Conservation (phyloP, 2,113 vertebrate genomes). For the Megaptera novaeangliae region DNA sequence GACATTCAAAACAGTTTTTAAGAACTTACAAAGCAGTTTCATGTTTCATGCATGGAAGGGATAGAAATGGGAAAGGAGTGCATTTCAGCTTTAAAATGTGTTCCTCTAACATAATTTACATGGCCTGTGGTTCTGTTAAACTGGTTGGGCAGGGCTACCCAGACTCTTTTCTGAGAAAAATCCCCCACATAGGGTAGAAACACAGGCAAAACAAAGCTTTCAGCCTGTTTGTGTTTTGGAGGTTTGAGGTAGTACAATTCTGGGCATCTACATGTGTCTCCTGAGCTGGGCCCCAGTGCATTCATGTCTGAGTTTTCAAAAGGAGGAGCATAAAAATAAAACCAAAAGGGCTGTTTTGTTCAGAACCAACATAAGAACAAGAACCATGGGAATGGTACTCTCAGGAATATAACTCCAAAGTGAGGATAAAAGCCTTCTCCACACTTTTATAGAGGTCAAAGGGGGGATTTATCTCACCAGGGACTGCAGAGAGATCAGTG, state of each 20-base stretch:
- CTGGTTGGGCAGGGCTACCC: neutral
- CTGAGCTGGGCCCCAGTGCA: neutral
- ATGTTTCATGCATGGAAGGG: neutral
- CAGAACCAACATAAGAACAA: neutral
- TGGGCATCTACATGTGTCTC: neutral
- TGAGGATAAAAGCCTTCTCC: neutral
- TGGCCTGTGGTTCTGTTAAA: neutral
- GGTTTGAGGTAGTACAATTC: neutral
- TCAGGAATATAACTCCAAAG: neutral
- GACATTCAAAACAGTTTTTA: neutral
- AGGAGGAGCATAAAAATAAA: slow-evolving; percentile 1
- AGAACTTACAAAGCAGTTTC: neutral
- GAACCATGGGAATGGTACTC: neutral
- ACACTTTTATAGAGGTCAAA: neutral
- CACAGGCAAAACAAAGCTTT: neutral
- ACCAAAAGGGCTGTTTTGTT: neutral
- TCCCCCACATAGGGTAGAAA: neutral
- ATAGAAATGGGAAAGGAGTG: neutral
- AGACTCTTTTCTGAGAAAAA: neutral
- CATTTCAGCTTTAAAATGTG: neutral
- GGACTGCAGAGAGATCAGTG: neutral
- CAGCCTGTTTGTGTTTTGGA: neutral
- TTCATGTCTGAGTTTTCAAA: neutral
- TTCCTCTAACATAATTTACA: neutral
- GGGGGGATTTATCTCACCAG: neutral